Percentiles rank a stretch among this genome's conserved stretches.
Evolutionary conservation across 2,888 invertebrate genomes (phyloP).

Genomic region (Aleiodes leptofemur): DNA sequence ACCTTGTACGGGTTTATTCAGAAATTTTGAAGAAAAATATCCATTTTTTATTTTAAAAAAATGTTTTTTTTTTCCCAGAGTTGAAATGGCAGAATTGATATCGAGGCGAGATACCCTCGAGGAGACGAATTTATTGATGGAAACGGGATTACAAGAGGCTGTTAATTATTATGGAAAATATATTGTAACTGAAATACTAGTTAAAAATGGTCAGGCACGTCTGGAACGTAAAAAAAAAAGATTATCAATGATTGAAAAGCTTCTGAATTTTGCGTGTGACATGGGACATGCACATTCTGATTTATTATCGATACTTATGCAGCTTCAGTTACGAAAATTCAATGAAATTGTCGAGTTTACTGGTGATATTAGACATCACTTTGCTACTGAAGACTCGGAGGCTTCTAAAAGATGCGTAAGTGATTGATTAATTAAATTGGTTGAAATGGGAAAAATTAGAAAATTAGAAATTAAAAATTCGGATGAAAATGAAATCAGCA

Average conservation of each 20-base stretch:
- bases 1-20: too few species aligned
- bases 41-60: slow-evolving; percentile 2
- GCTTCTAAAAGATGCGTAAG: slow-evolving; percentile 67
- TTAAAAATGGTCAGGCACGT: slow-evolving; percentile 61
- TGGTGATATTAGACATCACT: slow-evolving; percentile 65
- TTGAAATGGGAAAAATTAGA: background rate
- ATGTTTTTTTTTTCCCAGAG: slow-evolving; percentile 55
- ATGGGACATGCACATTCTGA: slow-evolving; percentile 68
- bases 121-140: slow-evolving; percentile 63
- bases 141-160: slow-evolving; percentile 60
- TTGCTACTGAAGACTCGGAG: slow-evolving; percentile 66
- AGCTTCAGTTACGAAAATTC: slow-evolving; percentile 64
- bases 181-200: slow-evolving; percentile 62
- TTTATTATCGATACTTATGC: slow-evolving; percentile 68
- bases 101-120: slow-evolving; percentile 64
- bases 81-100: slow-evolving; percentile 63
- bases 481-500: too few species aligned
- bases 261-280: slow-evolving; percentile 62
- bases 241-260: slow-evolving; percentile 61
- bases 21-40: slow-evolving; percentile 2
- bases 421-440: slow-evolving; percentile 29
- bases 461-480: too few species aligned
- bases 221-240: slow-evolving; percentile 59
- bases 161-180: slow-evolving; percentile 61
- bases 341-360: slow-evolving; percentile 66